Evolutionary conservation across 2,113 vertebrate genomes (phyloP).

Genomic region (Andinoacara biseriatus): DNA sequence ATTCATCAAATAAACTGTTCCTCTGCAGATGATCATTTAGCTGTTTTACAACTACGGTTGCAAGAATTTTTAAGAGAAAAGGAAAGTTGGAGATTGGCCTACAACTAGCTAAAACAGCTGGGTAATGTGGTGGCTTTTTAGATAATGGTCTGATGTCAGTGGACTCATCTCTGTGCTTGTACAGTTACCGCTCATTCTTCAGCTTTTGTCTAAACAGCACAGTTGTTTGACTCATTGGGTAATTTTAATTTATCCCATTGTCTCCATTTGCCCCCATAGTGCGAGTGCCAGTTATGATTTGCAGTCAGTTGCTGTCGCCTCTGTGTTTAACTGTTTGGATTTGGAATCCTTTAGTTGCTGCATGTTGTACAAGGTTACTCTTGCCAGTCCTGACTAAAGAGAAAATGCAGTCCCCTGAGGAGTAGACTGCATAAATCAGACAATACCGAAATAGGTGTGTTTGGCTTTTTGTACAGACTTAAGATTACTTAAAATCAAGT

Average conservation of each 20-base stretch:
- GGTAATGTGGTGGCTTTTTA: too few species aligned
- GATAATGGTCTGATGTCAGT: too few species aligned
- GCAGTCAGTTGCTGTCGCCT: conserved; percentile 35
- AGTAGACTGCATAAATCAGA: conserved; percentile 46
- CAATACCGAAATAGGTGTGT: conserved; percentile 57
- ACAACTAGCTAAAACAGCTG: too few species aligned
- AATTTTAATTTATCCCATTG: conserved; percentile 14
- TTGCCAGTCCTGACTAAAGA: conserved; percentile 52
- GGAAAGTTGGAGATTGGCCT: too few species aligned
- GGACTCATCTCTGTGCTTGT: too few species aligned
- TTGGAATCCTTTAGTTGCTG: conserved; percentile 61
- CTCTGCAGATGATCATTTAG: too few species aligned
- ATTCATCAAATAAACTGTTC: too few species aligned
- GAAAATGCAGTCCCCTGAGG: conserved; percentile 33
- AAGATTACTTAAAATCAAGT: conserved; percentile 59
- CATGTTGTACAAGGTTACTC: conserved; percentile 63
- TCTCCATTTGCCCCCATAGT: conserved; percentile 32
- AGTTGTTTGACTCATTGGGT: conserved; percentile 16
- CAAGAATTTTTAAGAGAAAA: too few species aligned
- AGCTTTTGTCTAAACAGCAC: too few species aligned
- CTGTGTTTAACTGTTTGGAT: conserved; percentile 50
- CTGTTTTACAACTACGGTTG: too few species aligned
- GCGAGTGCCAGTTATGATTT: conserved; percentile 64
- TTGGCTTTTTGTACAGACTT: conserved; percentile 74
- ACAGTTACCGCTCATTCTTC: too few species aligned